A percentile compares a stretch with the other conserved stretches of the same genome.
Evolutionary conservation across 2,797 vertebrate genomes (phyloP).

Genomic region (Pristis pectinata): DNA sequence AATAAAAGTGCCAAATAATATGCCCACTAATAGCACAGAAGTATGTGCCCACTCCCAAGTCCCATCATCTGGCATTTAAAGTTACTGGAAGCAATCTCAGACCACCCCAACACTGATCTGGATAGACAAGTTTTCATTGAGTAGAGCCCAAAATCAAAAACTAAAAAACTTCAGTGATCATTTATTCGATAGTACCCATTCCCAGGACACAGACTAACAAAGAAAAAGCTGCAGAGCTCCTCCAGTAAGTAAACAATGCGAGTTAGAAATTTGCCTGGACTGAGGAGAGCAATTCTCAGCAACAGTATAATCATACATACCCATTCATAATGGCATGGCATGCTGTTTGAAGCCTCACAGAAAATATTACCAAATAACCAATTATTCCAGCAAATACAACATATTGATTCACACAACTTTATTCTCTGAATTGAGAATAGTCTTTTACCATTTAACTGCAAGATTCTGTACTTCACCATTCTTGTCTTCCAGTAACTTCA

Average conservation of each 20-base stretch:
- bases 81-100: background rate
- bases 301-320: background rate
- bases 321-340: background rate
- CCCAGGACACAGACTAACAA: background rate
- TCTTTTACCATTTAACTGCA: conserved; percentile 89
- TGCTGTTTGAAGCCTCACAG: background rate
- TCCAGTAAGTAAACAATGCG: background rate
- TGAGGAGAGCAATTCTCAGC: background rate
- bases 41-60: background rate
- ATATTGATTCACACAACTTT: background rate
- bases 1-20: background rate
- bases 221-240: background rate
- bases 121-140: background rate
- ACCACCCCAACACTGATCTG: too few relatives aligned
- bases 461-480: conserved; percentile 98
- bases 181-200: background rate
- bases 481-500: conserved; percentile 96
- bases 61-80: background rate
- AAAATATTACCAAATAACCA: background rate
- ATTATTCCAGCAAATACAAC: background rate
- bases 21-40: background rate
- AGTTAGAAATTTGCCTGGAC: background rate
- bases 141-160: background rate
- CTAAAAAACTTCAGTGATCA: background rate
- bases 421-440: background rate